Evolutionary conservation across 2,797 vertebrate species (phyloP), one percentile per base, ranked within the genome.

Genomic region (Gymnodraco acuticeps): DNA sequence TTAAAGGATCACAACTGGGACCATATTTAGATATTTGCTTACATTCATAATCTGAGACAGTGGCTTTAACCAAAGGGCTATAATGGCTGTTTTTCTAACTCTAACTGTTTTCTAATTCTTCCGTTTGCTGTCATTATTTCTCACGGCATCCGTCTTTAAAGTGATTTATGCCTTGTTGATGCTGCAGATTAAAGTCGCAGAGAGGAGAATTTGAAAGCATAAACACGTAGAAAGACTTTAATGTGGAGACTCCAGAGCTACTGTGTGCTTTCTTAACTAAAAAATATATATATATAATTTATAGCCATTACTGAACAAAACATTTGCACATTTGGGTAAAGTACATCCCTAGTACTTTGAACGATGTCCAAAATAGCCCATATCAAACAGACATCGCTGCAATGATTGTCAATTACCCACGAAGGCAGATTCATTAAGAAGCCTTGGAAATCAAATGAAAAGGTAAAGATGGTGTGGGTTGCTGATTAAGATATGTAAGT

Each of bases 1-100:
- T 80, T 60, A 75, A 62, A 88, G 85, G 78, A 92, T 88, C 82
- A 84, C 89, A 91, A 88, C 78, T 87, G 80, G 52, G 52, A 54
- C 53, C 15, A 48, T 59, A 70, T 86, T 82, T 54, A 66, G 55
- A 70, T 56, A 14, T 86, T 70, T 73, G 78, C 73, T 79, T 81
- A 51, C 60, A 65, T 76, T 84, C 85, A 62, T 64, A 47, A 80
- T 69, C 69, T 42, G 56, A 84, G 55, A 74, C 78, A 78, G 73
- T 58, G 54, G 43, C 70, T 79, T 78, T 70, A 87, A 88, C 77
- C 70, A 77, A 80, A 85, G 74, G 70, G 52, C 51, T 66, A 61
- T 54, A 80, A 77, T 71, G 70, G 33, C 1, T 69, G 58, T 27
- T 64, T 76, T 67, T 68, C 19, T 38, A 19, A 42, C 13, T 0